Evolutionary conservation across 2,113 vertebrate genomes (phyloP).

Genomic region (Rhinichthys klamathensis): DNA sequence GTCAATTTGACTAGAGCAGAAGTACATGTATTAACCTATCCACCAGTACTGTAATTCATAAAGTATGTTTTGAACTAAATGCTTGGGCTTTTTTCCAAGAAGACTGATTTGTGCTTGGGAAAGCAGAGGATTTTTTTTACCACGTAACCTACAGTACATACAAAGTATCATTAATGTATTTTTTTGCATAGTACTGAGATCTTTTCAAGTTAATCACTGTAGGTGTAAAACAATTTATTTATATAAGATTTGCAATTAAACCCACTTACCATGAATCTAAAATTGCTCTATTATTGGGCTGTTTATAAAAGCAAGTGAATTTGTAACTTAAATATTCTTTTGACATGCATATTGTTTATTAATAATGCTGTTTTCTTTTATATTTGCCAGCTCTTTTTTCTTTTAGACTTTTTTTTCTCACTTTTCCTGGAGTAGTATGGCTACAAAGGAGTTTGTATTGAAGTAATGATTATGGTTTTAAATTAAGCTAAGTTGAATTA

Average conservation of each 20-base stretch:
- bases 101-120: neutral
- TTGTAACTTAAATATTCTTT: neutral
- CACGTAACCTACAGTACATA: neutral
- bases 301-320: neutral
- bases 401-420: neutral
- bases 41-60: constrained; percentile 2
- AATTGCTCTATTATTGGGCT: neutral
- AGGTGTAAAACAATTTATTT: neutral
- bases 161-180: neutral
- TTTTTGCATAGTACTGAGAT: neutral
- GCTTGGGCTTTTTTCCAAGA: constrained; percentile 28
- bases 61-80: constrained; percentile 27
- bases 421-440: neutral
- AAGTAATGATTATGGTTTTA: neutral
- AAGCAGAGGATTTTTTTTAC: neutral
- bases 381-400: too few species aligned
- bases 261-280: too few species aligned
- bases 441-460: neutral
- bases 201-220: neutral
- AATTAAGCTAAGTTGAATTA: neutral
- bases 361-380: neutral
- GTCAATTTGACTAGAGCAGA: neutral
- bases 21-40: constrained; percentile 5
- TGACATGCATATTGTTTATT: neutral
- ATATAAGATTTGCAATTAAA: neutral